Percentiles rank a stretch among this genome's conserved stretches.
Evolutionary conservation across 2,113 vertebrate species (phyloP).

Genomic region (Hepsetus odoe): DNA sequence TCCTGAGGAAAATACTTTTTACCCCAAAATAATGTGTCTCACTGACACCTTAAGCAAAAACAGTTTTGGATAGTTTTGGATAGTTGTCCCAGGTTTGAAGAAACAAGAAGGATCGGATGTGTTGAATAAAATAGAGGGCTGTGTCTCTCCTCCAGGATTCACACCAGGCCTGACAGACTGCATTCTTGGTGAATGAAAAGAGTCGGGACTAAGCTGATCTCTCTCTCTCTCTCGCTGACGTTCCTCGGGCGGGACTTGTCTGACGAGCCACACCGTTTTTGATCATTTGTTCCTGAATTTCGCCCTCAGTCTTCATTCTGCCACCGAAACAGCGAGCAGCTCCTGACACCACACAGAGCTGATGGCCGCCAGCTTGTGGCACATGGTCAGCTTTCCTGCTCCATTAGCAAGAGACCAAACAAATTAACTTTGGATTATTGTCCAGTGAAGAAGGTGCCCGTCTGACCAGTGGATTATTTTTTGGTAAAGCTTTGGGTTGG

Average conservation of each 20-base stretch:
- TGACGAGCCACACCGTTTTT: slow-evolving; percentile 62
- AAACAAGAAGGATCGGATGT: background rate
- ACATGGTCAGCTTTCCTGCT: background rate
- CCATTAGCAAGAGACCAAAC: background rate
- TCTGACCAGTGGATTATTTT: slow-evolving; percentile 10
- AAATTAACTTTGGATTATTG: background rate
- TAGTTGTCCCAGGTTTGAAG: background rate
- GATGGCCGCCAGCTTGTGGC: slow-evolving; percentile 1
- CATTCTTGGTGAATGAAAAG: slow-evolving; percentile 70
- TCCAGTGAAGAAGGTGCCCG: too few species aligned
- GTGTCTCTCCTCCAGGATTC: background rate
- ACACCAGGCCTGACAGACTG: slow-evolving; percentile 54
- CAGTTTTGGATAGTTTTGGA: too few species aligned
- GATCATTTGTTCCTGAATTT: slow-evolving; percentile 49
- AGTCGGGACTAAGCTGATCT: slow-evolving; percentile 30
- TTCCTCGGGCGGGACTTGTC: slow-evolving; percentile 63
- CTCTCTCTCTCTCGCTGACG: slow-evolving; percentile 1
- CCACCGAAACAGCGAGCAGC: slow-evolving; percentile 44
- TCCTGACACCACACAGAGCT: background rate
- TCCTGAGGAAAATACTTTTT: too few species aligned
- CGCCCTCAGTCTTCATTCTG: slow-evolving; percentile 59
- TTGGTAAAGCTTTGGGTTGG: background rate
- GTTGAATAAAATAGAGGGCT: background rate
- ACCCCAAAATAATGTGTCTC: too few species aligned
- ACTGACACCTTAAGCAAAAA: too few species aligned